Percentiles rank a stretch among this genome's conserved stretches.
Conservation (phyloP, 1,140 invertebrate species). For the Oryzaephilus surinamensis region DNA sequence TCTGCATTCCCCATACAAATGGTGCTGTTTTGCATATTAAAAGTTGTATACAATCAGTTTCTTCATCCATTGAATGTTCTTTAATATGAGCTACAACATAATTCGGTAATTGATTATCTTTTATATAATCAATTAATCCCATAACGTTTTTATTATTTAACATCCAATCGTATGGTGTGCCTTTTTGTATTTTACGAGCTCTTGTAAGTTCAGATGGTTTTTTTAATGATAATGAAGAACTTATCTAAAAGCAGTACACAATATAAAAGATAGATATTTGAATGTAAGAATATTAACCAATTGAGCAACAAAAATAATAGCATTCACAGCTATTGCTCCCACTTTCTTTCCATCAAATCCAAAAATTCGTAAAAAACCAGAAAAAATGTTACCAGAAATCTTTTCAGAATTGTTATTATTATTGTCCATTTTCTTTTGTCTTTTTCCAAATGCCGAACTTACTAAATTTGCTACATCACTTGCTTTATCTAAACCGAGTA, state of each 20-base stretch:
- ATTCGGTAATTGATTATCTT: slow-evolving; percentile 49
- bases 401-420: slow-evolving; percentile 16
- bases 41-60: slow-evolving; percentile 58
- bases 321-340: slow-evolving; percentile 67
- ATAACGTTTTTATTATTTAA: slow-evolving; percentile 40
- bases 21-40: slow-evolving; percentile 67
- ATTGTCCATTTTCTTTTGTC: slow-evolving; percentile 13
- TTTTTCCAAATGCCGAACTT: slow-evolving; percentile 36
- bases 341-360: slow-evolving; percentile 63
- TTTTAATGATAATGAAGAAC: slow-evolving; percentile 35
- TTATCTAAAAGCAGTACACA: slow-evolving; percentile 38
- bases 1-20: slow-evolving; percentile 63
- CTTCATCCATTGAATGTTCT: slow-evolving; percentile 41
- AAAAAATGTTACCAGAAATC: slow-evolving; percentile 41
- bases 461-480: slow-evolving; percentile 41
- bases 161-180: slow-evolving; percentile 41
- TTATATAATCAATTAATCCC: slow-evolving; percentile 43
- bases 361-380: slow-evolving; percentile 56
- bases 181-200: slow-evolving; percentile 23
- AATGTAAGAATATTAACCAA: slow-evolving; percentile 45
- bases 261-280: slow-evolving; percentile 19
- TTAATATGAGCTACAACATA: slow-evolving; percentile 49
- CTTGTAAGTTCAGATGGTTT: slow-evolving; percentile 24
- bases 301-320: slow-evolving; percentile 71
- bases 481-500: slow-evolving; percentile 42